These are phyloP conservation scores for Aproaerema taeniolella DNA, from an alignment of 2,888 invertebrate species.

Conservation along the genomic window DNA sequence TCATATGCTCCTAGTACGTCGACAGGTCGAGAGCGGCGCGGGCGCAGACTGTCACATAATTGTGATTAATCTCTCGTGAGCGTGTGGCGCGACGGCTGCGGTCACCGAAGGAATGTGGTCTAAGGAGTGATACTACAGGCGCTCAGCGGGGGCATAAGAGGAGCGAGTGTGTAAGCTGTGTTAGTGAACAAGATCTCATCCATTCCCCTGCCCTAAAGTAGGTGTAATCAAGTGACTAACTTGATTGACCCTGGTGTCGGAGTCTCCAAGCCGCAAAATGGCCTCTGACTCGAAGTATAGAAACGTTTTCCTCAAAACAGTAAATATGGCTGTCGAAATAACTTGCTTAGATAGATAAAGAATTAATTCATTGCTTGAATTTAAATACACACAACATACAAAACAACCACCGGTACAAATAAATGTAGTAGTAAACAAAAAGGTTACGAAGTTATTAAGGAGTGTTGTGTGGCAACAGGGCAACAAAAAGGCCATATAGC, in stretches of 20 bases:
- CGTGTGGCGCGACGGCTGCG: conserved; percentile 54
- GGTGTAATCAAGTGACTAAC: neutral
- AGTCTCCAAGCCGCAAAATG: neutral
- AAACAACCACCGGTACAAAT: too few species aligned
- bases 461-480: too few species aligned
- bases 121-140: conserved; percentile 38
- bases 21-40: too few species aligned
- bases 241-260: too few species aligned
- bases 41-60: conserved; percentile 62
- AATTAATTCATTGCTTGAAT: too few species aligned
- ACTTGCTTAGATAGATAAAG: too few species aligned
- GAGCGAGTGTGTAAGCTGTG: conserved; percentile 23
- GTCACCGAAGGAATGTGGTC: conserved; percentile 63
- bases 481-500: too few species aligned
- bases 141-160: conserved; percentile 26
- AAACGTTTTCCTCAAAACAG: neutral
- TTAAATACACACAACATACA: too few species aligned
- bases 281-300: neutral
- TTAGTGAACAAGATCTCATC: neutral
- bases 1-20: too few species aligned
- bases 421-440: too few species aligned
- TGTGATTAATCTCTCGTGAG: conserved; percentile 69
- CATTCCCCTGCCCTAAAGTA: neutral
- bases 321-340: too few species aligned
- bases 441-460: too few species aligned